Conservation (phyloP, 1,140 invertebrate species). For the Euwallacea similis region DNA sequence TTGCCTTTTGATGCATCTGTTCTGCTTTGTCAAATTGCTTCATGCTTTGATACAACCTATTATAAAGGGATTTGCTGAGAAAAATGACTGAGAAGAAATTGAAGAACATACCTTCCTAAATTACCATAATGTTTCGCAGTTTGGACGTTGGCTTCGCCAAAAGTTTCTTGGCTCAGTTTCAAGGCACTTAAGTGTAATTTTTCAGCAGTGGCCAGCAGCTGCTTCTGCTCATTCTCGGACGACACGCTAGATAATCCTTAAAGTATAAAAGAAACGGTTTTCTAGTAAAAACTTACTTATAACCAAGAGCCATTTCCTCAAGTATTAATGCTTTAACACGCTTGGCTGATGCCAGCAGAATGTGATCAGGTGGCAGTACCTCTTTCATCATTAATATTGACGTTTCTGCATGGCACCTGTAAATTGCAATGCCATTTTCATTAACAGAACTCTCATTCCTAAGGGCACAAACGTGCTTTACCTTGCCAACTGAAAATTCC, state of each 20-base stretch:
- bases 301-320: constrained; percentile 88
- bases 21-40: constrained; percentile 83
- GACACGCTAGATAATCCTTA: background rate
- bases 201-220: constrained; percentile 74
- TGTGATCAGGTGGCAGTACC: constrained; percentile 77
- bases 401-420: constrained; percentile 74
- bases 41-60: constrained; percentile 88
- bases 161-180: constrained; percentile 72
- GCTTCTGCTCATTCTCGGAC: constrained; percentile 53
- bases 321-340: constrained; percentile 89
- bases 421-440: background rate
- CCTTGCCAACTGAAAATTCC: constrained; percentile 78
- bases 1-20: constrained; percentile 87
- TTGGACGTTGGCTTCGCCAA: constrained; percentile 91
- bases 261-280: too few species aligned
- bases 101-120: constrained; percentile 63
- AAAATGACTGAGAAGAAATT: background rate
- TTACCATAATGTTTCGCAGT: constrained; percentile 96
- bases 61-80: background rate
- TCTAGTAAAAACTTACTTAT: background rate
- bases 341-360: constrained; percentile 85
- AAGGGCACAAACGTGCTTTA: constrained; percentile 43
- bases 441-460: background rate
- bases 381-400: constrained; percentile 81
- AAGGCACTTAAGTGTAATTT: constrained; percentile 79